Percentiles rank a stretch among this genome's conserved stretches.
Evolutionary conservation across 2,113 vertebrate species (phyloP).

Genomic region (Haplochromis burtoni): DNA sequence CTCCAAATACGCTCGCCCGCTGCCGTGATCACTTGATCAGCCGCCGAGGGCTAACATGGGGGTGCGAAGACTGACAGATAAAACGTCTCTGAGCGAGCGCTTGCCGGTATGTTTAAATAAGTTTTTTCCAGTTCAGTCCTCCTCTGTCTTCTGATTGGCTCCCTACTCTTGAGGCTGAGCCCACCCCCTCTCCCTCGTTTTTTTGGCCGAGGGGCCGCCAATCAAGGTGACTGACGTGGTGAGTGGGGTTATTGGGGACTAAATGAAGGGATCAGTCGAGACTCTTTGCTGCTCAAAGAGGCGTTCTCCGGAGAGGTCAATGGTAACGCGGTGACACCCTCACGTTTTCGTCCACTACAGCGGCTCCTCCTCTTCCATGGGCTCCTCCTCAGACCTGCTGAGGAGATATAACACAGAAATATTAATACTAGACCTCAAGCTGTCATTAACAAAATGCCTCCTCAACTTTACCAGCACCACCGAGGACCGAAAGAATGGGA

Average conservation of each 20-base stretch:
- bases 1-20: slow-evolving; percentile 6
- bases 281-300: slow-evolving; percentile 49
- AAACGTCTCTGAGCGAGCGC: slow-evolving; percentile 44
- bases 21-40: slow-evolving; percentile 1
- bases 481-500: neutral
- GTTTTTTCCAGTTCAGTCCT: slow-evolving; percentile 48
- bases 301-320: slow-evolving; percentile 57
- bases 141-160: slow-evolving; percentile 65
- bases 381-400: slow-evolving; percentile 79
- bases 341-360: slow-evolving; percentile 67
- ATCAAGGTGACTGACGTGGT: slow-evolving; percentile 58
- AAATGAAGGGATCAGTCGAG: slow-evolving; percentile 64
- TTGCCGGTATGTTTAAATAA: neutral
- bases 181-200: slow-evolving; percentile 53
- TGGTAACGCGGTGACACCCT: slow-evolving; percentile 38
- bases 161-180: slow-evolving; percentile 61
- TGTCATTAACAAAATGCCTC: neutral
- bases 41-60: slow-evolving; percentile 18
- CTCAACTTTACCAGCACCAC: neutral
- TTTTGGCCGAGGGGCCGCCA: slow-evolving; percentile 44
- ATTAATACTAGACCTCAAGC: neutral
- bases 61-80: slow-evolving; percentile 50
- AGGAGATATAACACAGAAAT: neutral
- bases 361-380: slow-evolving; percentile 87
- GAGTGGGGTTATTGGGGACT: slow-evolving; percentile 50